Conservation (phyloP, 2,797 vertebrate genomes). For the Gymnodraco acuticeps region DNA sequence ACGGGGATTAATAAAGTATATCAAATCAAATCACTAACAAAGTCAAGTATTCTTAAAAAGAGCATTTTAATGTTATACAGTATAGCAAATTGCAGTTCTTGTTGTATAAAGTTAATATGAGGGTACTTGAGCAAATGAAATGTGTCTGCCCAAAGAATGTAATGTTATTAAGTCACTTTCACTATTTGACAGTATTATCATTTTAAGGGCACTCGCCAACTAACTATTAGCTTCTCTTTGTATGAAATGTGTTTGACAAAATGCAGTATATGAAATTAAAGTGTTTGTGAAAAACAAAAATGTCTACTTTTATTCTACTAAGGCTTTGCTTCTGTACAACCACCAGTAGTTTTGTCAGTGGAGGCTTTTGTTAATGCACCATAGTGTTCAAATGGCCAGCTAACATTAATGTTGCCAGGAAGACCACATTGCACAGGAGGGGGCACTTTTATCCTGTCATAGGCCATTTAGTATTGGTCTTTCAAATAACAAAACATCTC, state of each 20-base stretch:
- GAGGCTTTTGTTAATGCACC: conserved; percentile 1
- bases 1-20: no score
- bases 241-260: conserved; percentile 33
- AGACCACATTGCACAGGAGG: conserved; percentile 25
- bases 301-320: neutral
- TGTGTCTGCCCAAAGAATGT: conserved; percentile 45
- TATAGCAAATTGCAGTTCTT: conserved; percentile 12
- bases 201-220: conserved; percentile 46
- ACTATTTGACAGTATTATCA: conserved; percentile 54
- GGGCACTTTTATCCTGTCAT: neutral
- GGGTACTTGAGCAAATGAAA: conserved; percentile 15
- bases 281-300: conserved; percentile 10
- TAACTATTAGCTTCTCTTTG: conserved; percentile 48
- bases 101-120: conserved; percentile 12
- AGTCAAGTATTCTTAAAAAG: conserved; percentile 7
- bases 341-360: neutral
- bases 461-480: neutral
- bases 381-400: conserved; percentile 27
- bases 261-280: conserved; percentile 47
- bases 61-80: neutral
- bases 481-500: neutral
- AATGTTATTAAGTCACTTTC: conserved; percentile 54
- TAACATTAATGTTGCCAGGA: conserved; percentile 11
- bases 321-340: neutral
- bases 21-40: no score